These are phyloP conservation scores for Smittia aterrima DNA, from an alignment of 2,888 invertebrate genomes.

Conservation along the genomic window DNA sequence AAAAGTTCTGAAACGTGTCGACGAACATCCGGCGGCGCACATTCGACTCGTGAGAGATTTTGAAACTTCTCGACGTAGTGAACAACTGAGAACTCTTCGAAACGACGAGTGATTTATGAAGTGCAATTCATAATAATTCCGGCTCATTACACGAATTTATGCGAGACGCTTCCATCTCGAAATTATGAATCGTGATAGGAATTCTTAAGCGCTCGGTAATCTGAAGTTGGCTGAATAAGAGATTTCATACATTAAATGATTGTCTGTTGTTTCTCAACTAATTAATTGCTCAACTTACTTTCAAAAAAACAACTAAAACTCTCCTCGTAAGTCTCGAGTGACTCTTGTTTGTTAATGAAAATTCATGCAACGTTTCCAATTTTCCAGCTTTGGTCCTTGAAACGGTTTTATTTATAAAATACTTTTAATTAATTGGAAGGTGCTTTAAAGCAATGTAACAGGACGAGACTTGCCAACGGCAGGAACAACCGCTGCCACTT, in stretches of 20 bases:
- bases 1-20: background rate
- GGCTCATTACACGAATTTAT: conserved; percentile 2
- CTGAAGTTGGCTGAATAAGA: background rate
- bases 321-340: background rate
- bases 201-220: background rate
- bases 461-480: background rate
- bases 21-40: background rate
- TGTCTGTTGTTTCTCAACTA: conserved; percentile 5
- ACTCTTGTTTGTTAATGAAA: conserved; percentile 5
- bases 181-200: background rate
- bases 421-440: conserved; percentile 24
- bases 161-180: background rate
- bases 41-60: background rate
- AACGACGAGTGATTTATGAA: conserved; percentile 16
- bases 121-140: conserved; percentile 21
- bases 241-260: background rate
- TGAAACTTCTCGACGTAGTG: background rate
- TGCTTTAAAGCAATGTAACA: background rate
- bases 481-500: background rate
- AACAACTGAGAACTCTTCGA: background rate
- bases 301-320: background rate
- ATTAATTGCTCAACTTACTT: conserved; percentile 20
- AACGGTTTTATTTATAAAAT: background rate
- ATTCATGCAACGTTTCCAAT: background rate
- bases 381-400: background rate